A percentile compares a stretch with the other conserved stretches of the same genome.
phyloP scores from a whole-genome alignment of 2,888 invertebrate genomes.

The Eremobia ochroleuca region DNA sequence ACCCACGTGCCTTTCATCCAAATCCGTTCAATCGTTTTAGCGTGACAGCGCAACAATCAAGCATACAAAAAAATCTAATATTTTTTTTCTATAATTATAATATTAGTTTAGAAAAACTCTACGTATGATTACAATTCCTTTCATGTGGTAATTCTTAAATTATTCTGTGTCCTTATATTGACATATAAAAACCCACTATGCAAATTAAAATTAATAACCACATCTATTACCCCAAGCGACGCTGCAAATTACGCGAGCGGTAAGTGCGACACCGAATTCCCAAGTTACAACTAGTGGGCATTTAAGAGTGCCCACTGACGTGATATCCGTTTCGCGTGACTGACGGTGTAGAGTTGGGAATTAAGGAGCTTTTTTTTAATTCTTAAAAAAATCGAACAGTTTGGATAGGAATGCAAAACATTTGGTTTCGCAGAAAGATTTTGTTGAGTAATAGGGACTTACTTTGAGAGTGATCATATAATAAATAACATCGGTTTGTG shows the following conservation, averaged over 20 bases:
- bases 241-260: slow-evolving; percentile 44
- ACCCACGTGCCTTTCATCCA: no score
- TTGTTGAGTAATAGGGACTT: background rate
- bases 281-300: slow-evolving; percentile 64
- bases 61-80: no score
- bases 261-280: slow-evolving; percentile 67
- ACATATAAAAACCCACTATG: background rate
- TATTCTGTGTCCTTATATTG: background rate
- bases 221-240: slow-evolving; percentile 25
- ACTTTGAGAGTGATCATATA: background rate
- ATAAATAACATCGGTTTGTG: background rate
- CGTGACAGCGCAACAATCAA: no score
- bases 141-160: background rate
- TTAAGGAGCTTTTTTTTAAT: background rate
- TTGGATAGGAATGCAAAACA: background rate
- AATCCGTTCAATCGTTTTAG: no score
- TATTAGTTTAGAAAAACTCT: background rate
- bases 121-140: background rate
- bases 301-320: slow-evolving; percentile 66
- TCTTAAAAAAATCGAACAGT: background rate
- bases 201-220: background rate
- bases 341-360: slow-evolving; percentile 47
- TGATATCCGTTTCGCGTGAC: slow-evolving; percentile 59
- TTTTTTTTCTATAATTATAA: no score
- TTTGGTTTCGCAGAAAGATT: background rate